Evolutionary conservation across 2,113 vertebrate species (phyloP).

Genomic region (Tragelaphus scriptus): DNA sequence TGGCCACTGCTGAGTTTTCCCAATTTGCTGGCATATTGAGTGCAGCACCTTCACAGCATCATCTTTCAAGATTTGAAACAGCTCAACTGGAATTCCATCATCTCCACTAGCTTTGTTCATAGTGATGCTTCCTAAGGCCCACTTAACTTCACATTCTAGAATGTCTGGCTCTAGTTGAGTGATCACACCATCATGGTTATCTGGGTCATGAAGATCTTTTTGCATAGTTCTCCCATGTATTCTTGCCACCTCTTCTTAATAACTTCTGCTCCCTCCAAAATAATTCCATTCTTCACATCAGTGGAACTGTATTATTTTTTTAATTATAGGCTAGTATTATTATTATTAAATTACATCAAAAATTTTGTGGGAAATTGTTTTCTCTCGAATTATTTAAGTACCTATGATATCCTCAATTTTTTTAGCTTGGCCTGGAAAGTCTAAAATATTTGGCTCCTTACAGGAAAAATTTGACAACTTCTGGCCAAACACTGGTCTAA

Average conservation of each 20-base stretch:
- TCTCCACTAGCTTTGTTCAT: neutral
- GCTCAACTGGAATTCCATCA: neutral
- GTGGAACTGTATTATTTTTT: neutral
- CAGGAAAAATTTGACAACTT: neutral
- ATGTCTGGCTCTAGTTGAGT: neutral
- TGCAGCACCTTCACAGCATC: neutral
- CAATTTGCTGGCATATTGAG: neutral
- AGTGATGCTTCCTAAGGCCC: neutral
- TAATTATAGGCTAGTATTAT: neutral
- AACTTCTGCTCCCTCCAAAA: neutral
- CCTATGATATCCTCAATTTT: neutral
- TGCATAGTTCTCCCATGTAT: neutral
- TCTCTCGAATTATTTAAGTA: neutral
- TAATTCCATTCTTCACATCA: neutral
- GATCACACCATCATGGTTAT: neutral
- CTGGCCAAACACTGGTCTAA: neutral
- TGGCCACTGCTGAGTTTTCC: neutral
- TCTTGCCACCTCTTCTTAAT: neutral
- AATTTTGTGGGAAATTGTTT: neutral
- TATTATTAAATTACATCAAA: neutral
- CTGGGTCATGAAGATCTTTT: neutral
- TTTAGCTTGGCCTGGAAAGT: neutral
- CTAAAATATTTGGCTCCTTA: neutral
- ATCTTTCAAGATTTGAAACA: neutral
- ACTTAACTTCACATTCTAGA: neutral